Percentiles rank a stretch among this genome's conserved stretches.
These are phyloP conservation scores for Palythoa grandis DNA, from an alignment of 92 coral and sea anemone species.

Conservation along the genomic window DNA sequence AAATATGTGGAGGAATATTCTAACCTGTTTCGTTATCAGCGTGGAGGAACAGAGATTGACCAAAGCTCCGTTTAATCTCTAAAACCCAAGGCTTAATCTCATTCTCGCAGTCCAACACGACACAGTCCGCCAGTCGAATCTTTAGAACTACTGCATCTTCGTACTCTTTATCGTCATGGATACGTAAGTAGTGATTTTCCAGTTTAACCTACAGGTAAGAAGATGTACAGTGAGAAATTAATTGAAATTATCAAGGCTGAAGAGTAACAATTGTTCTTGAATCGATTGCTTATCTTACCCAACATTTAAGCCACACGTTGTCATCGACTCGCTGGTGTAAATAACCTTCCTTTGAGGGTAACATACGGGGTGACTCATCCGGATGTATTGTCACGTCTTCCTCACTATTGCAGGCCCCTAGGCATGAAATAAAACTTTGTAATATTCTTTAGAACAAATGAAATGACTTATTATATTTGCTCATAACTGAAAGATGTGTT, in stretches of 20 bases:
- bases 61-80: constrained; percentile 71
- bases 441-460: no score
- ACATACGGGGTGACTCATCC: background rate
- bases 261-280: background rate
- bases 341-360: constrained; percentile 61
- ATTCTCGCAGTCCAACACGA: constrained; percentile 70
- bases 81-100: constrained; percentile 68
- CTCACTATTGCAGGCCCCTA: constrained; percentile 9
- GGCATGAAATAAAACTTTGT: background rate
- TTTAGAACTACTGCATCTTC: constrained; percentile 62
- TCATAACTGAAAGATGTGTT: no score
- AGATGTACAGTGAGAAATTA: background rate
- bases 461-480: no score
- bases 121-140: constrained; percentile 76
- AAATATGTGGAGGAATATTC: background rate
- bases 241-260: background rate
- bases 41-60: constrained; percentile 84
- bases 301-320: constrained; percentile 82
- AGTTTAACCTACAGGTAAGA: constrained; percentile 62
- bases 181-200: constrained; percentile 62
- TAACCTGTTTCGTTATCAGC: constrained; percentile 82
- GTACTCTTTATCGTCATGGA: constrained; percentile 62
- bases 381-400: background rate
- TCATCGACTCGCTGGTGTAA: constrained; percentile 75
- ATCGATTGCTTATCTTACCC: constrained; percentile 62